Base-by-base conservation (phyloP, 2,888 invertebrate species). In the Eilema sororculum region DNA sequence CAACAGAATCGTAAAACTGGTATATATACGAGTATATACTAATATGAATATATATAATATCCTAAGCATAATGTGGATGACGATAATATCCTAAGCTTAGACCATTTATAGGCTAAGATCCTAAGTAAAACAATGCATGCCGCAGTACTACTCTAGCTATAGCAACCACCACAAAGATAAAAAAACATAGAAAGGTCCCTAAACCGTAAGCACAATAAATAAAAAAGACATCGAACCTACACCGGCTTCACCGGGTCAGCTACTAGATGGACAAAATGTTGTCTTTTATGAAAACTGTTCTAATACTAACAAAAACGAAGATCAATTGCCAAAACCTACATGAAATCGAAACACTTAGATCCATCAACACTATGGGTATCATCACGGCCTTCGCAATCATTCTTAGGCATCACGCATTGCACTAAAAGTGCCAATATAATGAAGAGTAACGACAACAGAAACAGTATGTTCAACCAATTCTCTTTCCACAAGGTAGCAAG, bases 391-490 rank as follows among this genome's bases (percentile, higher is more conserved):
- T 86, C 89, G 46, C 94, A 94, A 0, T 80, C 77, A 67, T 87
- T 87, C 9, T 78, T 85, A 16, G 89, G 84, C 74, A 93, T 81
- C 22, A 93, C 69, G 78, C 91, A 91, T 74, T 95, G 94, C 13
- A 94, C 70, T 8, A 95, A 80, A 66, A 93, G 60, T 3, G 91
- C 92, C 2, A 95, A 64, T 20, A 93, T 79, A 33, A 93, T 90
- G 6, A 94, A 89, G 4, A 95, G 57, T 2, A 95, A 70, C 6
- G 91, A 90, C 13, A 95, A 46, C 28, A 95, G 77, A 63, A 90
- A 83, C 13, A 94, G 67, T 25, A 95, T 93, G 75, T 95, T 95
- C 78, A 95, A 73, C 95, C 95, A 95, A 37, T 94, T 91, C 41
- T 95, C 94, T 22, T 84, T 92, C 91, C 93, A 94, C 8, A 93